phyloP scores from a whole-genome alignment of 2,888 invertebrate species.

The Galeruca laticollis region DNA sequence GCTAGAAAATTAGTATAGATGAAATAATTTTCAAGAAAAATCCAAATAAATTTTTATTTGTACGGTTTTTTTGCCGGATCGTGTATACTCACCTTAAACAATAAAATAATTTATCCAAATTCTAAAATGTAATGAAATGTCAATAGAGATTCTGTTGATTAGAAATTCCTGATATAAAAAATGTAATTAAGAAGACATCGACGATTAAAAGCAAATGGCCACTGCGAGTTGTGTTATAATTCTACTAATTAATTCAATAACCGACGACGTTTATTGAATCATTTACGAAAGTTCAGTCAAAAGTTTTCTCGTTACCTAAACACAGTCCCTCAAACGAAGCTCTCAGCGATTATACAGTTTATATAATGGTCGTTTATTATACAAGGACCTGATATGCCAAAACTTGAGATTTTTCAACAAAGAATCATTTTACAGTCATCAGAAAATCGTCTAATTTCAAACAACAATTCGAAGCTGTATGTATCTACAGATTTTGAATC shows the following conservation, averaged over 20 bases:
- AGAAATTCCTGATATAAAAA: not conserved
- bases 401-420: constrained; percentile 43
- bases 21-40: too few species aligned
- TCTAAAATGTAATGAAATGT: too few species aligned
- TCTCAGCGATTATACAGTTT: not conserved
- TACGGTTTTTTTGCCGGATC: not conserved
- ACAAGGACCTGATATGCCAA: constrained; percentile 41
- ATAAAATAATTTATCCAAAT: too few species aligned
- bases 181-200: not conserved
- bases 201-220: constrained; percentile 1
- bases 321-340: not conserved
- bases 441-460: not conserved
- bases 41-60: too few species aligned
- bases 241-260: not conserved
- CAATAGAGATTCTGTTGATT: not conserved
- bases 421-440: not conserved
- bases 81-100: not conserved
- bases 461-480: too few species aligned
- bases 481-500: too few species aligned
- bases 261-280: not conserved
- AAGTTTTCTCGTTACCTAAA: not conserved
- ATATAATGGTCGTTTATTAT: constrained; percentile 15
- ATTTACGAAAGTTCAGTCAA: not conserved
- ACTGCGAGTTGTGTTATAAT: not conserved
- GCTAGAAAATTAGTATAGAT: too few species aligned